Conservation (phyloP, 53 echinoderm and acorn worm species). For the Crossaster papposus region DNA sequence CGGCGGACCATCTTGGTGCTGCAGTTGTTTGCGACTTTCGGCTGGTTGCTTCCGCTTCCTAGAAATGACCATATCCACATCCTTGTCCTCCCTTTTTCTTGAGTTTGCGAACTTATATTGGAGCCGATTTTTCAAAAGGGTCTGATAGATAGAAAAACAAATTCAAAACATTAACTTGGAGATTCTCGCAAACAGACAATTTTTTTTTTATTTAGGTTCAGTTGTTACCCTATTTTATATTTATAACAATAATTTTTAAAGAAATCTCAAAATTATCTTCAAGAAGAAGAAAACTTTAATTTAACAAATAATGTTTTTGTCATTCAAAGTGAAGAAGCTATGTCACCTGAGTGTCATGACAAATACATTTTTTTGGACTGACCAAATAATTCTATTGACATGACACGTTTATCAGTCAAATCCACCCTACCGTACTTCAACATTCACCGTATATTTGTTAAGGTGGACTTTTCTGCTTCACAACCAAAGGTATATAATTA, state of each 20-base stretch:
- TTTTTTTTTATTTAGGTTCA: not conserved
- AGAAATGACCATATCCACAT: slow-evolving; percentile 26
- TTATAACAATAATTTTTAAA: no score
- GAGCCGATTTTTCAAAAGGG: slow-evolving; percentile 58
- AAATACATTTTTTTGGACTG: no score
- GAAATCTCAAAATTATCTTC: not conserved
- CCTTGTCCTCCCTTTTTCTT: slow-evolving; percentile 48
- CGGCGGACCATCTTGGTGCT: slow-evolving; percentile 15
- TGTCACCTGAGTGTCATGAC: no score
- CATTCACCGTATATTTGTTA: no score
- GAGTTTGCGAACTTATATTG: slow-evolving; percentile 60
- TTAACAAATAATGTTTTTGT: not conserved
- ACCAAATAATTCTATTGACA: no score
- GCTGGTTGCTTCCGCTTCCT: slow-evolving; percentile 36
- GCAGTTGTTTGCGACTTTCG: not conserved
- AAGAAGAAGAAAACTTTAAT: not conserved
- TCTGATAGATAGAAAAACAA: slow-evolving; percentile 20
- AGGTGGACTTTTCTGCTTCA: not conserved
- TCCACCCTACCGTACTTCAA: no score
- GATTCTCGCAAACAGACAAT: not conserved
- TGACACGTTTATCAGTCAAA: no score
- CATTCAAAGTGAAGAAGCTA: no score
- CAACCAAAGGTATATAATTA: no score
- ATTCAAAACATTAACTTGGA: not conserved
- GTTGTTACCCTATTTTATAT: not conserved